A percentile compares a stretch with the other conserved stretches of the same genome.
Evolutionary conservation across 2,797 vertebrate genomes (phyloP).

Genomic region (Gila robusta): DNA sequence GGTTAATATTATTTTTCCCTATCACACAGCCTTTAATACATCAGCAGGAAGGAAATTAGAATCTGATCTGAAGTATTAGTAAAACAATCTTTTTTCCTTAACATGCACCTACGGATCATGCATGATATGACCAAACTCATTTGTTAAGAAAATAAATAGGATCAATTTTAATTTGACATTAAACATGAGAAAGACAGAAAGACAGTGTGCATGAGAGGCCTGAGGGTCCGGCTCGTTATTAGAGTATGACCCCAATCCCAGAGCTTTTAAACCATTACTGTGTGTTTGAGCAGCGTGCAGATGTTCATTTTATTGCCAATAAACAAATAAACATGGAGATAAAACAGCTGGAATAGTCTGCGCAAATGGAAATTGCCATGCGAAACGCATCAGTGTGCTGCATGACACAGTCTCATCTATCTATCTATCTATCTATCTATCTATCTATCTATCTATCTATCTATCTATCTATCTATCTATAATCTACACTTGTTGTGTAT

Average conservation of each 20-base stretch:
- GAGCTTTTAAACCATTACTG: slow-evolving; percentile 76
- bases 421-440: too few relatives aligned
- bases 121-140: too few relatives aligned
- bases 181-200: slow-evolving; percentile 12
- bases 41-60: neutral
- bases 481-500: neutral
- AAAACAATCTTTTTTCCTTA: neutral
- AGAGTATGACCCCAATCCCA: slow-evolving; percentile 70
- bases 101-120: neutral
- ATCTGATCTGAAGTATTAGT: neutral
- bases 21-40: neutral
- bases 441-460: too few relatives aligned
- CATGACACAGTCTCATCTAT: too few relatives aligned
- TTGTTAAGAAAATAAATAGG: too few relatives aligned
- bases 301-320: slow-evolving; percentile 73
- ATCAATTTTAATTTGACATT: too few relatives aligned
- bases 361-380: too few relatives aligned
- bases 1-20: neutral
- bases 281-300: slow-evolving; percentile 74
- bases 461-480: too few relatives aligned
- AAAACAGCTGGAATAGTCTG: too few relatives aligned
- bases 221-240: slow-evolving; percentile 62
- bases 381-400: too few relatives aligned
- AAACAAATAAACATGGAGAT: too few relatives aligned
- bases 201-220: neutral